These are phyloP conservation scores for Coptodon bakossiorum DNA, from an alignment of 2,113 vertebrate genomes.

Conservation along the genomic window DNA sequence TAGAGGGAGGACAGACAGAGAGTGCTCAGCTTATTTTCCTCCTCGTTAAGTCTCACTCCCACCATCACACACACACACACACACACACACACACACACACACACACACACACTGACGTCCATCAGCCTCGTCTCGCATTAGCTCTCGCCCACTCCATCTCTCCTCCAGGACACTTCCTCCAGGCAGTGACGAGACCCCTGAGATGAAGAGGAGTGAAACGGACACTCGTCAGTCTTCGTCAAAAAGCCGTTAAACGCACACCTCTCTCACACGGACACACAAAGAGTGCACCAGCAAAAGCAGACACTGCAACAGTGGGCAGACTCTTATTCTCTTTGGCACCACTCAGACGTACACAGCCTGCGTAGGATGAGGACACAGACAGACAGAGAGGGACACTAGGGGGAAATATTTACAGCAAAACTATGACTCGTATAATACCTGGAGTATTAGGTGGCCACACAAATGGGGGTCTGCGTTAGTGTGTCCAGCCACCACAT, in stretches of 20 bases:
- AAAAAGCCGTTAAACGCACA: conserved; percentile 16
- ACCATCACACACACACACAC: not conserved
- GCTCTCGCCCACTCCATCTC: conserved; percentile 22
- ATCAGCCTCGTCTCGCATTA: not conserved
- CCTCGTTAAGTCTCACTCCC: conserved; percentile 37
- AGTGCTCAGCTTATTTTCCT: conserved; percentile 60
- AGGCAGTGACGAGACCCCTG: not conserved
- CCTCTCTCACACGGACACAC: not conserved
- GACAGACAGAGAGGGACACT: not conserved
- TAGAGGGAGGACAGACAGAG: conserved; percentile 38
- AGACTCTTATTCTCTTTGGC: not conserved
- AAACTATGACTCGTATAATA: not conserved
- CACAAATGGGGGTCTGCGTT: rapidly evolving
- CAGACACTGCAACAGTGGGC: not conserved
- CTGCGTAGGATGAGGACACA: not conserved
- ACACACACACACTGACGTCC: not conserved
- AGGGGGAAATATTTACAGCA: not conserved
- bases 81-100: rapidly evolving
- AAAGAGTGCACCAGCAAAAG: not conserved
- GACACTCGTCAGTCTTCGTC: conserved; percentile 39
- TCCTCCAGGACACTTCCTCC: conserved; percentile 20
- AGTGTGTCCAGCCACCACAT: not conserved
- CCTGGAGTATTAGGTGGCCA: not conserved
- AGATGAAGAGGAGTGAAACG: conserved; percentile 1
- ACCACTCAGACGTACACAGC: not conserved